These are phyloP conservation scores for Dastarcus helophoroides DNA, from an alignment of 2,888 invertebrate species.

Conservation along the genomic window DNA sequence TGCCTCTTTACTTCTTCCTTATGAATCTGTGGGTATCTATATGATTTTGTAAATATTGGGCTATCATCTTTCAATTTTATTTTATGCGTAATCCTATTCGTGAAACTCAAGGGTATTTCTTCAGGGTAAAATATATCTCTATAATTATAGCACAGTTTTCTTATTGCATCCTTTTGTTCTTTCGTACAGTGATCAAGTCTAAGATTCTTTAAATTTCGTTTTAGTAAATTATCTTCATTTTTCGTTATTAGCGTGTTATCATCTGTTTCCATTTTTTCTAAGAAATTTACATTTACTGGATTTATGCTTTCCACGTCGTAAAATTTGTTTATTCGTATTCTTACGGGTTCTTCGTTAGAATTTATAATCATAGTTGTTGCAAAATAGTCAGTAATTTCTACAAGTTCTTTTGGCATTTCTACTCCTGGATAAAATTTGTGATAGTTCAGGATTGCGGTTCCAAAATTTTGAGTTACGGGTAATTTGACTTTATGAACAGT, in stretches of 20 bases:
- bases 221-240: too few relatives aligned
- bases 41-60: slow-evolving; percentile 16
- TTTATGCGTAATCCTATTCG: slow-evolving; percentile 16
- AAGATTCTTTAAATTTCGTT: neutral
- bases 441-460: too few relatives aligned
- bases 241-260: too few relatives aligned
- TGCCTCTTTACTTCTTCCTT: slow-evolving; percentile 15
- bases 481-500: too few relatives aligned
- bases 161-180: too few relatives aligned
- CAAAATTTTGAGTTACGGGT: too few relatives aligned
- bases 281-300: too few relatives aligned
- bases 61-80: slow-evolving; percentile 13
- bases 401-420: neutral
- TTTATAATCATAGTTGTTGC: too few relatives aligned
- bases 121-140: slow-evolving; percentile 14
- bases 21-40: slow-evolving; percentile 15
- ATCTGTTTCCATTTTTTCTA: too few relatives aligned
- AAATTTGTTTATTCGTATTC: neutral
- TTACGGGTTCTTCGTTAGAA: neutral
- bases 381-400: too few relatives aligned
- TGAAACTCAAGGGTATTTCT: slow-evolving; percentile 14
- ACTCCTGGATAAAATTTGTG: too few relatives aligned
- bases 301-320: neutral
- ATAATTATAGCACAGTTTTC: slow-evolving; percentile 14
- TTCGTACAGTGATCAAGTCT: neutral